These are phyloP conservation scores for Epizoanthus scotinus DNA, from an alignment of 92 coral and sea anemone genomes.

Conservation along the genomic window DNA sequence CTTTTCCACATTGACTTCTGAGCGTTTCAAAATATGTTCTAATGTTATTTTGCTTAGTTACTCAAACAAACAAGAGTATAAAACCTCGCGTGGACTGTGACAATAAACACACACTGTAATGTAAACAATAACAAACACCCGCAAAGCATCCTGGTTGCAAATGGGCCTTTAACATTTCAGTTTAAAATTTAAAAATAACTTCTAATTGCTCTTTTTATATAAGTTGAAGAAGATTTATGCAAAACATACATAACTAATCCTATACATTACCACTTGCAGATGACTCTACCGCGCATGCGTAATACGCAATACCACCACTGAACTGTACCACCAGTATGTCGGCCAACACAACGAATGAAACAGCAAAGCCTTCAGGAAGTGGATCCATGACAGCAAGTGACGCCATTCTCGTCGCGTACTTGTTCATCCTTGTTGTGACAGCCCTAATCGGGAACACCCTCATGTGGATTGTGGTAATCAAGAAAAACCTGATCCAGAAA, in stretches of 20 bases:
- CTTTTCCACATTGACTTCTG: too few relatives aligned
- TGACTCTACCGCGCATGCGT: slow-evolving; percentile 12
- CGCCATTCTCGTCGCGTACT: slow-evolving; percentile 70
- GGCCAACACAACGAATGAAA: slow-evolving; percentile 44
- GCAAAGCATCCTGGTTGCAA: too few relatives aligned
- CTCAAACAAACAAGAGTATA: too few relatives aligned
- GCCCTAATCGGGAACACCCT: slow-evolving; percentile 79
- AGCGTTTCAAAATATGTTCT: too few relatives aligned
- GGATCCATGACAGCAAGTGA: slow-evolving; percentile 50
- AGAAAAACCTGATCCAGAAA: slow-evolving; percentile 76
- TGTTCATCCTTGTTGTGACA: slow-evolving; percentile 68
- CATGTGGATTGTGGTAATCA: slow-evolving; percentile 69
- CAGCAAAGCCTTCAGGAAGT: slow-evolving; percentile 48
- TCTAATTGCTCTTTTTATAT: too few relatives aligned
- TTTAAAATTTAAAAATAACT: too few relatives aligned
- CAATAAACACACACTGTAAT: too few relatives aligned
- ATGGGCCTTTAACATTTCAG: too few relatives aligned
- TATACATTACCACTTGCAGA: neutral
- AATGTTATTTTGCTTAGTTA: too few relatives aligned
- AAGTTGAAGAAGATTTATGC: too few relatives aligned
- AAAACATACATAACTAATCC: neutral
- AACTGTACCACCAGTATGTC: slow-evolving; percentile 14
- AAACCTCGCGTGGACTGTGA: too few relatives aligned
- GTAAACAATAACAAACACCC: too few relatives aligned
- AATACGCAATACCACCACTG: neutral